phyloP scores from a whole-genome alignment of 92 coral and sea anemone genomes.

The Anthopleura xanthogrammica region DNA sequence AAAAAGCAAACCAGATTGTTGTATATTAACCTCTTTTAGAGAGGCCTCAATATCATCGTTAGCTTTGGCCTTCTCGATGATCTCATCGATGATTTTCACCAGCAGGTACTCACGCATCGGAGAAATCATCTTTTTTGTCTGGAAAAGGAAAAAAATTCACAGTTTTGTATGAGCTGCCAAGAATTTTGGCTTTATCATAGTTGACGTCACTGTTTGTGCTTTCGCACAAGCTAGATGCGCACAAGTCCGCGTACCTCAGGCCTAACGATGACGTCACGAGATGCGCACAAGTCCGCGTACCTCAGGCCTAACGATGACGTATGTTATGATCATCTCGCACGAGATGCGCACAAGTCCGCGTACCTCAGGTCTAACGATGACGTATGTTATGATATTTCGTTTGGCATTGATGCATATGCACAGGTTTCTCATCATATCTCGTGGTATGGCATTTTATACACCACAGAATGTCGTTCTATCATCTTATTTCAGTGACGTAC shows the following conservation, averaged over 20 bases:
- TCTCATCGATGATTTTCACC: slow-evolving; percentile 60
- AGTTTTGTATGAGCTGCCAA: not conserved
- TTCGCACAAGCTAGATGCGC: not conserved
- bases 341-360: too few species aligned
- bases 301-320: too few species aligned
- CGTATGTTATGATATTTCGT: too few species aligned
- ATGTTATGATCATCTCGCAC: too few species aligned
- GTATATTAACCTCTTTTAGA: slow-evolving; percentile 12
- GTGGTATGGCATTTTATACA: too few species aligned
- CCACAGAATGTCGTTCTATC: too few species aligned
- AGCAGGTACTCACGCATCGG: slow-evolving; percentile 55
- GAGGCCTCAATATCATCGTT: slow-evolving; percentile 83
- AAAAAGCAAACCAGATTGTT: too few species aligned
- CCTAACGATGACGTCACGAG: too few species aligned
- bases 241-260: not conserved
- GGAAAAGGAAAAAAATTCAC: not conserved
- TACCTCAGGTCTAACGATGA: too few species aligned
- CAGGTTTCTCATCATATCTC: too few species aligned
- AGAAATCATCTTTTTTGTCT: slow-evolving; percentile 66
- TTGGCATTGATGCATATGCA: too few species aligned
- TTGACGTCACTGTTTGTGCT: not conserved
- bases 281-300: not conserved
- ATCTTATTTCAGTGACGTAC: too few species aligned
- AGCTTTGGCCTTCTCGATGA: slow-evolving; percentile 69
- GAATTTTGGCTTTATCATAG: not conserved